phyloP scores from a whole-genome alignment of 1,140 invertebrate species.

The Monochamus saltuarius region DNA sequence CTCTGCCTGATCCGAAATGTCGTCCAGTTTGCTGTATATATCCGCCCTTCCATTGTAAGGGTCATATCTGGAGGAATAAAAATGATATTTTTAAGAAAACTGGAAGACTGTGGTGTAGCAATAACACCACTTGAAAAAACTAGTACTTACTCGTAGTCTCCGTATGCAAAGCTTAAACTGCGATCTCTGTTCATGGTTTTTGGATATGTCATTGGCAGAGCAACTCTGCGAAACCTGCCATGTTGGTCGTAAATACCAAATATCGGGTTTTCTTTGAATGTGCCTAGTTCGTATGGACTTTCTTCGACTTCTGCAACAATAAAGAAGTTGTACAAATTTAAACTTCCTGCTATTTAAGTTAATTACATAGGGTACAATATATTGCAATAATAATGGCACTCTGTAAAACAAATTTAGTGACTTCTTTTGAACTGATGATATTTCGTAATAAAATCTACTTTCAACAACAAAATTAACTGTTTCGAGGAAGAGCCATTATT shows the following conservation, averaged over 20 bases:
- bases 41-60: conserved; percentile 26
- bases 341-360: too few species aligned
- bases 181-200: conserved; percentile 27
- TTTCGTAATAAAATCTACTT: too few species aligned
- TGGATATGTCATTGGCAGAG: conserved; percentile 29
- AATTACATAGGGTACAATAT: too few species aligned
- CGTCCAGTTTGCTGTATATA: conserved; percentile 41
- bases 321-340: conserved; percentile 2
- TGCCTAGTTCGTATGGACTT: conserved; percentile 30
- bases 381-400: too few species aligned
- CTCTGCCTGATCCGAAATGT: conserved; percentile 20
- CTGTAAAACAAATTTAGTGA: too few species aligned
- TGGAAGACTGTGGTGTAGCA: background rate
- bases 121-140: conserved; percentile 2
- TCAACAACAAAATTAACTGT: too few species aligned
- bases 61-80: conserved; percentile 32
- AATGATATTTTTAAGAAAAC: conserved; percentile 9
- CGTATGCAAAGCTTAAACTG: conserved; percentile 37
- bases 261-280: conserved; percentile 31
- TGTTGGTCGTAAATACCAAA: conserved; percentile 40
- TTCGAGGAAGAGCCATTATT: too few species aligned
- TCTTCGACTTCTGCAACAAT: conserved; percentile 31
- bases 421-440: too few species aligned
- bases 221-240: conserved; percentile 32
- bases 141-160: conserved; percentile 30